phyloP scores from a whole-genome alignment of 2,113 vertebrate species.

The Capreolus pygargus region DNA sequence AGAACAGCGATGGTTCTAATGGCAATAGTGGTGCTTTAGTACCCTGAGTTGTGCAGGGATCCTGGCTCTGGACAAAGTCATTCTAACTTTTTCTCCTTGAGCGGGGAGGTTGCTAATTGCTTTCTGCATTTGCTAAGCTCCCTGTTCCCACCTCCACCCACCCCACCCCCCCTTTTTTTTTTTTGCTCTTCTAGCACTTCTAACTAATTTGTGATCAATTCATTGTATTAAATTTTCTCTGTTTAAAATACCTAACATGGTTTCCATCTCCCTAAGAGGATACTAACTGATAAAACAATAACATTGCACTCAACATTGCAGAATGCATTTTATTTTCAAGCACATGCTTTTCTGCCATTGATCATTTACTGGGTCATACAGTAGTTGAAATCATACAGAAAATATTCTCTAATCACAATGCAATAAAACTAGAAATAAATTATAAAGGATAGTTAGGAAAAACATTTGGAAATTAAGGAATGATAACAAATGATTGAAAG shows the following conservation, averaged over 20 bases:
- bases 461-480: background rate
- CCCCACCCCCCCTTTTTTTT: accelerated
- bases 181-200: background rate
- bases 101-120: background rate
- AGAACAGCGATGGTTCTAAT: background rate
- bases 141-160: background rate
- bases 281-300: background rate
- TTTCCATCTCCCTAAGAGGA: background rate
- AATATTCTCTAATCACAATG: background rate
- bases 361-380: background rate
- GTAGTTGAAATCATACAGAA: background rate
- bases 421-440: background rate
- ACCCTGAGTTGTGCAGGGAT: background rate
- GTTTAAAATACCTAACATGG: background rate
- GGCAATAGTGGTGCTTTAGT: background rate
- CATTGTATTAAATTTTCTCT: background rate
- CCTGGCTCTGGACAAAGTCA: background rate
- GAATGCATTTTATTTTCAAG: background rate
- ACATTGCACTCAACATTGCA: background rate
- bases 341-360: background rate
- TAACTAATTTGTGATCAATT: background rate
- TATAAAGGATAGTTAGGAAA: background rate
- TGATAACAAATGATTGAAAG: background rate
- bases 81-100: background rate
- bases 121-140: background rate